These are phyloP conservation scores for Scaptomyza caliginosa DNA, from an alignment of 2,888 invertebrate species.

Conservation along the genomic window DNA sequence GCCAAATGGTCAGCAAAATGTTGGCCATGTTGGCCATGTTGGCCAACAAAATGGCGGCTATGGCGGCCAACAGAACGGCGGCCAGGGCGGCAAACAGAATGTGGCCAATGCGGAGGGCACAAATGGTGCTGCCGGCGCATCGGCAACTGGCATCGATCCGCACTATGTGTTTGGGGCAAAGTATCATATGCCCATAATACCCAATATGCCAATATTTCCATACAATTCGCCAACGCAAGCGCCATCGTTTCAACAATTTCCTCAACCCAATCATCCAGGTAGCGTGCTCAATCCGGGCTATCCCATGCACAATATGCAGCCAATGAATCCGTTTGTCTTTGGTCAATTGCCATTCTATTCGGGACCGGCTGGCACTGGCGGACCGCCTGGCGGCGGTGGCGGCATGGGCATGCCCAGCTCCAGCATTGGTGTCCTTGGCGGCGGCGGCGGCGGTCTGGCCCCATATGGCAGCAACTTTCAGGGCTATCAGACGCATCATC, in stretches of 20 bases:
- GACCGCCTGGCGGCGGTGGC: constrained; percentile 80
- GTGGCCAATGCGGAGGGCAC: constrained; percentile 32
- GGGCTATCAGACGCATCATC: constrained; percentile 73
- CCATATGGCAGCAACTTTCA: constrained; percentile 80
- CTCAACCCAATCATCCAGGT: constrained; percentile 84
- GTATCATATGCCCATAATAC: constrained; percentile 81
- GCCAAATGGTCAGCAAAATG: constrained; percentile 19
- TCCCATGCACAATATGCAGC: constrained; percentile 81
- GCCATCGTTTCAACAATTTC: constrained; percentile 84
- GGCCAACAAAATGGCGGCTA: constrained; percentile 25
- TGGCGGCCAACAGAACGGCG: constrained; percentile 36
- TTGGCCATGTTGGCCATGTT: constrained; percentile 13
- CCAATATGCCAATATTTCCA: constrained; percentile 83
- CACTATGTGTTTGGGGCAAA: constrained; percentile 84
- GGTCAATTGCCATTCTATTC: constrained; percentile 82
- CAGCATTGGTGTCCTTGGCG: constrained; percentile 71
- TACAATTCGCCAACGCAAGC: constrained; percentile 82
- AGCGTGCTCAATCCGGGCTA: constrained; percentile 82
- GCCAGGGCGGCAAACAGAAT: constrained; percentile 30
- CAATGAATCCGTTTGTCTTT: constrained; percentile 84
- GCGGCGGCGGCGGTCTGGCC: constrained; percentile 78
- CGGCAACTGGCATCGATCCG: constrained; percentile 80
- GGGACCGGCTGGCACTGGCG: constrained; percentile 82
- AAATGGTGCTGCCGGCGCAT: constrained; percentile 64
- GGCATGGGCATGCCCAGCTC: constrained; percentile 82